Conservation (phyloP, 2,888 invertebrate genomes). For the Elmis aenea region DNA sequence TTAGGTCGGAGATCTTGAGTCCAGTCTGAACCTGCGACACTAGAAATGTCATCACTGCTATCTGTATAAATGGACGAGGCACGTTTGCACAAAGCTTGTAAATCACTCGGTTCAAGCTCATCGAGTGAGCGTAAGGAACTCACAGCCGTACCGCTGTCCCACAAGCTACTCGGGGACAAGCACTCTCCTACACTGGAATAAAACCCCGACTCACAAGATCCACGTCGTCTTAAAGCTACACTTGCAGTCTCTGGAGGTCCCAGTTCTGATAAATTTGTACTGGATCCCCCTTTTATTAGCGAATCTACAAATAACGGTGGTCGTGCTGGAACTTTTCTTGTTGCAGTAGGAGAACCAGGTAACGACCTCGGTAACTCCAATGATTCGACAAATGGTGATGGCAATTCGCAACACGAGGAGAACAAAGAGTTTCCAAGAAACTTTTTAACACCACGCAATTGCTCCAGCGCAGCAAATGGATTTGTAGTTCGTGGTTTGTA, state of each 20-base stretch:
- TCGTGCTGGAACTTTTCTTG: slow-evolving; percentile 37
- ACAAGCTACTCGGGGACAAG: slow-evolving; percentile 42
- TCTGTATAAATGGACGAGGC: slow-evolving; percentile 82
- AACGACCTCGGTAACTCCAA: slow-evolving; percentile 47
- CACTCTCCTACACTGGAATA: slow-evolving; percentile 75
- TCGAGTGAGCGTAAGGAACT: slow-evolving; percentile 57
- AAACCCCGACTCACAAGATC: slow-evolving; percentile 85
- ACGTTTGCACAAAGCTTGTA: slow-evolving; percentile 58
- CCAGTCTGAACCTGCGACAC: slow-evolving; percentile 73
- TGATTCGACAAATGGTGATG: slow-evolving; percentile 57
- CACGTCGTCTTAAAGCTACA: slow-evolving; percentile 58
- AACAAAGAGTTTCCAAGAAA: slow-evolving; percentile 65
- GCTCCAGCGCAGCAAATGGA: slow-evolving; percentile 69
- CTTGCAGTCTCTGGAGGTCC: slow-evolving; percentile 29
- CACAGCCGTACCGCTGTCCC: slow-evolving; percentile 57
- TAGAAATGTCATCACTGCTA: slow-evolving; percentile 80
- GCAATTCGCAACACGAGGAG: slow-evolving; percentile 73
- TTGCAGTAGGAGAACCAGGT: slow-evolving; percentile 50
- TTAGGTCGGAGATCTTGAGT: slow-evolving; percentile 59
- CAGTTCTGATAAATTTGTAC: slow-evolving; percentile 41
- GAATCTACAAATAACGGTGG: slow-evolving; percentile 55
- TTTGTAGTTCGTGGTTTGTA: slow-evolving; percentile 68
- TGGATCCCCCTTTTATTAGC: slow-evolving; percentile 41
- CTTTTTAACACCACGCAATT: slow-evolving; percentile 77
- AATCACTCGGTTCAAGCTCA: slow-evolving; percentile 54